Percentiles rank a stretch among this genome's conserved stretches.
Evolutionary conservation across 2,797 vertebrate genomes (phyloP).

Genomic region (Karalla daura): DNA sequence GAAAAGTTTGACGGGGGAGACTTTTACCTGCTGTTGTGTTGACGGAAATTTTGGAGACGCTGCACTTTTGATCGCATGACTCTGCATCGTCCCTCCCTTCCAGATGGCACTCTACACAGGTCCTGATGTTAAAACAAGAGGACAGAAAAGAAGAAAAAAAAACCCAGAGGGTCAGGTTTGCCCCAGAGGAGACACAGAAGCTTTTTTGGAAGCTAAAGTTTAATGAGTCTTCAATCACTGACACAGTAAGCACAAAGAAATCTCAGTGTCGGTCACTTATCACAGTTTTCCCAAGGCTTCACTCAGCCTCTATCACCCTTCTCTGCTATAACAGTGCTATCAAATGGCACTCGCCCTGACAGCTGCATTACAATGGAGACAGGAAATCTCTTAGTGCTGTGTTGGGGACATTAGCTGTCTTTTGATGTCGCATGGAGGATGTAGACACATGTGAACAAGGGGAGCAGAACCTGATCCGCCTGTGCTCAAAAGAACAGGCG

Average conservation of each 20-base stretch:
- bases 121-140: constrained; percentile 79
- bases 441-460: constrained; percentile 74
- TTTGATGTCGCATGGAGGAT: constrained; percentile 75
- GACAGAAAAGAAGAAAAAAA: too few relatives aligned
- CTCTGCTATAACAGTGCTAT: constrained; percentile 63
- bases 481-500: constrained; percentile 60
- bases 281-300: constrained; percentile 74
- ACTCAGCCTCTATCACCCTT: constrained; percentile 49
- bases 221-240: constrained; percentile 53
- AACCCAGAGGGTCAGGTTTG: constrained; percentile 57
- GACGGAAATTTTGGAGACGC: constrained; percentile 83
- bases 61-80: constrained; percentile 89
- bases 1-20: not conserved
- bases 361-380: constrained; percentile 76
- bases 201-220: constrained; percentile 31
- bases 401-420: constrained; percentile 72
- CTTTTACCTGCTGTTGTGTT: constrained; percentile 88
- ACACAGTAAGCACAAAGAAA: constrained; percentile 55
- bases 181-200: constrained; percentile 10
- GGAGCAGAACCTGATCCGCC: constrained; percentile 64
- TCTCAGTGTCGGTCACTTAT: constrained; percentile 66
- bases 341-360: constrained; percentile 71
- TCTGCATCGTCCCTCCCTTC: constrained; percentile 79
- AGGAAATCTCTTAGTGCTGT: constrained; percentile 71
- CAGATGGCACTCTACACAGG: constrained; percentile 94